Evolutionary conservation across 2,113 vertebrate species (phyloP), one percentile per base, ranked within the genome.

Genomic region (Malurus cyaneus): DNA sequence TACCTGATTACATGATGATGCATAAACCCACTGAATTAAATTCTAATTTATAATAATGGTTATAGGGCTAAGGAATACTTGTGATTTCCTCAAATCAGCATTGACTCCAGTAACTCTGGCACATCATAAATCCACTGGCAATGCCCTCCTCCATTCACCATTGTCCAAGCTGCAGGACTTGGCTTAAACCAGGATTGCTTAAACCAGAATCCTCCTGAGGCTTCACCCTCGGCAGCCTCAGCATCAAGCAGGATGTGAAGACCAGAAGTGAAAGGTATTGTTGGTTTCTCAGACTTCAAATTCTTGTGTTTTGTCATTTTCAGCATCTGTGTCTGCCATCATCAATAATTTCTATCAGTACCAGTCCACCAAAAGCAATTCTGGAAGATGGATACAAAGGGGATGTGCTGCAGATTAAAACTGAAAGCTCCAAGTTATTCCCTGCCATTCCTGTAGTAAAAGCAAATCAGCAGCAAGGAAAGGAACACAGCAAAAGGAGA

Each of bases 401-500:
- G 17, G 18, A 36, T 39, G 39, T 39, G 39, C 39, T 39, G 39
- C 59, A 47, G 62, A 61, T 59, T 28, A 52, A 62, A 89, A 36
- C 44, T 12, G 52, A 82, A 88, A 34, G 31, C 52, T 50, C 2
- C 28, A n/a, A 61, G 36, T 32, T 21, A 36, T 73, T 79, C 32
- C 46, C 28, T 17, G 20, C 52, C 36, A 32, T 70, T 77, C 46
- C 25, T 77, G 24, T 14, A 31, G 62, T 16, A 29, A 66, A 78
- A 60, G 17, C 7, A 73, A 79, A 44, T 41, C 52, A 32, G 2
- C 29, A 49, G 56, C n/a, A 85, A 86, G 60, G 61, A 70, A 66
- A 86, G n/a, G 72, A 94, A 32, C 18, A 74, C 39, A 93, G 74
- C 56, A 49, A 65, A 93, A 93, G 52, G 42, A 92, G 67, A 36